Conservation (phyloP, 2,113 vertebrate species). For the Elephantulus edwardii region DNA sequence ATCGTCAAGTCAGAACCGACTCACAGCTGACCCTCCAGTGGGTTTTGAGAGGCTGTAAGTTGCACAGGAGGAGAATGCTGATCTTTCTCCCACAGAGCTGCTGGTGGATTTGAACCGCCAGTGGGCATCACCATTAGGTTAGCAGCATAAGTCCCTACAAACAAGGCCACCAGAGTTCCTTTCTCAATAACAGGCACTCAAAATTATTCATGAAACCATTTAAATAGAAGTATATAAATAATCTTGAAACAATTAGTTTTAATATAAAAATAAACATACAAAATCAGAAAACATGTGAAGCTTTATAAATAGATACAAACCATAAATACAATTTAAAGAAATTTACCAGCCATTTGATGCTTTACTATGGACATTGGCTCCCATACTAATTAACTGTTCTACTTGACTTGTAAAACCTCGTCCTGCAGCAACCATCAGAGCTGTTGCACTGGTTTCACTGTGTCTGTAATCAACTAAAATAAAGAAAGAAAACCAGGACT, state of each 20-base stretch:
- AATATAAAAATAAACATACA: slow-evolving; percentile 30
- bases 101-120: too few species aligned
- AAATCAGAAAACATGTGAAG: not conserved
- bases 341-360: slow-evolving; percentile 94
- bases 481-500: not conserved
- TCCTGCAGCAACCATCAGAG: slow-evolving; percentile 94
- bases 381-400: slow-evolving; percentile 94
- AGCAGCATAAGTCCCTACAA: too few species aligned
- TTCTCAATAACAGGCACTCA: not conserved
- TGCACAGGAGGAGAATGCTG: too few species aligned
- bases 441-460: slow-evolving; percentile 91
- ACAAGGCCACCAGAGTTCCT: too few species aligned
- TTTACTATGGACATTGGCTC: slow-evolving; percentile 89
- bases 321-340: not conserved
- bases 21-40: too few species aligned
- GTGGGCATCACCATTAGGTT: too few species aligned
- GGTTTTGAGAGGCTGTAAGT: too few species aligned
- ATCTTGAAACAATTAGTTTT: slow-evolving; percentile 22
- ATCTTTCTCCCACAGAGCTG: too few species aligned
- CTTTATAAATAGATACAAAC: not conserved
- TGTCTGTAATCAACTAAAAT: slow-evolving; percentile 94
- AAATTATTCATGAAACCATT: slow-evolving; percentile 44
- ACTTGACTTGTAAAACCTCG: slow-evolving; percentile 92
- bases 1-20: too few species aligned
- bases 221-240: not conserved